phyloP scores from a whole-genome alignment of 2,797 vertebrate genomes.

The Ctenochaetus hawaiiensis region DNA sequence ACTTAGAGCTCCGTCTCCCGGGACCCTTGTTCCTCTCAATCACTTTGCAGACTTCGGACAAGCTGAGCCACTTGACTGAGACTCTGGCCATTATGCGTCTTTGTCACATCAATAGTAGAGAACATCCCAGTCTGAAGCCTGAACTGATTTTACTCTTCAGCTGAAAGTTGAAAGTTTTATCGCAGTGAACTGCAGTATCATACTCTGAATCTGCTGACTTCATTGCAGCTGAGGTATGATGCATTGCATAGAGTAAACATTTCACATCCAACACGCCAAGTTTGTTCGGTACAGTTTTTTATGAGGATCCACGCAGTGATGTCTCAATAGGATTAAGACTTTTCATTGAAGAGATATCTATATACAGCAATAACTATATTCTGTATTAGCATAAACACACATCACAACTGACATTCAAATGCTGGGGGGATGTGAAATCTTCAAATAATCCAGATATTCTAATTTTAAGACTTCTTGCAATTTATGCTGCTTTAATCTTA shows the following conservation, averaged over 20 bases:
- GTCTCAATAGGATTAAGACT: neutral
- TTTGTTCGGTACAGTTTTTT: neutral
- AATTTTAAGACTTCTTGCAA: neutral
- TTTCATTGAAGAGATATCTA: neutral
- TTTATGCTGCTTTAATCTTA: neutral
- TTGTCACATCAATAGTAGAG: conserved; percentile 21
- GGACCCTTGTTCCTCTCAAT: conserved; percentile 77
- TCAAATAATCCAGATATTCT: neutral
- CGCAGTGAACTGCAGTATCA: neutral
- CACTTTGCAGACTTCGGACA: conserved; percentile 70
- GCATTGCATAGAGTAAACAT: neutral
- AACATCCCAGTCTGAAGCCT: conserved; percentile 4
- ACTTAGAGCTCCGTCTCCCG: conserved; percentile 73
- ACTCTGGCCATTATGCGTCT: conserved; percentile 42
- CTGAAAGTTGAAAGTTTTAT: neutral
- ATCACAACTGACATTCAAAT: neutral
- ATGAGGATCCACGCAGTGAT: neutral
- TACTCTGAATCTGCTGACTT: neutral
- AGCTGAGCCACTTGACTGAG: conserved; percentile 47
- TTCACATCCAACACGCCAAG: neutral
- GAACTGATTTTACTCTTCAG: conserved; percentile 15
- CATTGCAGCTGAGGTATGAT: neutral
- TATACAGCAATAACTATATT: neutral
- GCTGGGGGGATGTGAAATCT: neutral
- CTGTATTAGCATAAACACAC: neutral